These are phyloP conservation scores for Ciona savignyi DNA, from an alignment of 23 tunicate genomes.

Conservation along the genomic window DNA sequence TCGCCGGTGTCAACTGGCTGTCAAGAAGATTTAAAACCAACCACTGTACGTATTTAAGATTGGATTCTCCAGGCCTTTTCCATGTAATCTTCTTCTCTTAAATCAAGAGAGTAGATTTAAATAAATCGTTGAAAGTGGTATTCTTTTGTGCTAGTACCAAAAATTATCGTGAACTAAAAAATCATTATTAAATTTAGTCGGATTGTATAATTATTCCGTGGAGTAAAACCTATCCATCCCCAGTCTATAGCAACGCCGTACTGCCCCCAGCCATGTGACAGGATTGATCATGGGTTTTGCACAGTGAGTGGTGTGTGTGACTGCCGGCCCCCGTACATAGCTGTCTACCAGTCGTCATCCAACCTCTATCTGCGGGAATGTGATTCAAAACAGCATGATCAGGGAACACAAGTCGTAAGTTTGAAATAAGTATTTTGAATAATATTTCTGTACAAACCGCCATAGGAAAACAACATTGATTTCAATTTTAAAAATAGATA, in stretches of 20 bases:
- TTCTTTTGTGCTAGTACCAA: no score
- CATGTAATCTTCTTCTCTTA: no score
- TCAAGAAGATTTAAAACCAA: slow-evolving; percentile 18
- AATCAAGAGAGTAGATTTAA: no score
- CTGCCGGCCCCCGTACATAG: slow-evolving; percentile 18
- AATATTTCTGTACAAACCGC: no score
- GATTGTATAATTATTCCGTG: no score
- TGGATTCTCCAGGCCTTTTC: no score
- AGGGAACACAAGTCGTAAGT: slow-evolving; percentile 12
- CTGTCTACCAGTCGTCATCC: background rate
- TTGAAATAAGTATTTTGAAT: no score
- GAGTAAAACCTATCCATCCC: background rate
- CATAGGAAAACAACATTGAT: no score
- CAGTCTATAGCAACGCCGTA: slow-evolving; percentile 1
- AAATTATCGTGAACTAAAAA: no score
- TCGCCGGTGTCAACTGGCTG: slow-evolving; percentile 56
- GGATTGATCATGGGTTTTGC: slow-evolving; percentile 13
- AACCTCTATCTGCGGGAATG: background rate
- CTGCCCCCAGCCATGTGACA: slow-evolving; percentile 6
- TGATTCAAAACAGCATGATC: slow-evolving; percentile 8
- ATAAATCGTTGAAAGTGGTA: no score
- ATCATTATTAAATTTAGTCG: no score
- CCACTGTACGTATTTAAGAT: slow-evolving; percentile 34
- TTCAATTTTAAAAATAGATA: no score
- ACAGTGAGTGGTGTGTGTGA: slow-evolving; percentile 29